These are phyloP conservation scores for Lycophotia porphyrea DNA, from an alignment of 2,888 invertebrate species.

Conservation along the genomic window DNA sequence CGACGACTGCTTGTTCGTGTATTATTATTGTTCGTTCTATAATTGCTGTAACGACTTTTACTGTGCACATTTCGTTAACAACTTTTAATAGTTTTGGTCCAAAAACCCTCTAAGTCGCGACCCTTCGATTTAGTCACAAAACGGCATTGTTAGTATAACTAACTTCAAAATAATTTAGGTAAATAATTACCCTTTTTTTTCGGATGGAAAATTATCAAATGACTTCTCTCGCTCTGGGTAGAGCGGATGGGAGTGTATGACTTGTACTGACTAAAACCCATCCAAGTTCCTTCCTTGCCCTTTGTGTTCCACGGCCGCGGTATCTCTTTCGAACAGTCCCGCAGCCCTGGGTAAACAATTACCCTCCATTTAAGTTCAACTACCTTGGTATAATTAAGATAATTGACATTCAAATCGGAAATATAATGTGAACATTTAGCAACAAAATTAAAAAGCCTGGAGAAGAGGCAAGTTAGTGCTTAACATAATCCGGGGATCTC, in stretches of 20 bases:
- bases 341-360: background rate
- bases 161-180: background rate
- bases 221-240: too few relatives aligned
- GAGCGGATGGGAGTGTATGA: too few relatives aligned
- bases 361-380: background rate
- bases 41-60: background rate
- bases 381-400: background rate
- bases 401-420: background rate
- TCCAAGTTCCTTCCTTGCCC: too few relatives aligned
- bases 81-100: slow-evolving; percentile 21
- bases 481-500: background rate
- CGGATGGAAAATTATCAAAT: too few relatives aligned
- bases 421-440: background rate
- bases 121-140: slow-evolving; percentile 4
- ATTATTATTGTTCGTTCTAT: slow-evolving; percentile 1
- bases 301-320: too few relatives aligned
- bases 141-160: slow-evolving; percentile 1
- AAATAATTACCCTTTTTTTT: background rate
- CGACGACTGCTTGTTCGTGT: background rate
- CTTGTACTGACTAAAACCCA: too few relatives aligned
- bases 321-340: too few relatives aligned
- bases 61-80: slow-evolving; percentile 8
- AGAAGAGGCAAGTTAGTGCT: background rate
- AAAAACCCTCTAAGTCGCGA: background rate
- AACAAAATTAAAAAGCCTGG: too few relatives aligned